Evolutionary conservation across 2,888 invertebrate species (phyloP).

Genomic region (Suillia variegata): DNA sequence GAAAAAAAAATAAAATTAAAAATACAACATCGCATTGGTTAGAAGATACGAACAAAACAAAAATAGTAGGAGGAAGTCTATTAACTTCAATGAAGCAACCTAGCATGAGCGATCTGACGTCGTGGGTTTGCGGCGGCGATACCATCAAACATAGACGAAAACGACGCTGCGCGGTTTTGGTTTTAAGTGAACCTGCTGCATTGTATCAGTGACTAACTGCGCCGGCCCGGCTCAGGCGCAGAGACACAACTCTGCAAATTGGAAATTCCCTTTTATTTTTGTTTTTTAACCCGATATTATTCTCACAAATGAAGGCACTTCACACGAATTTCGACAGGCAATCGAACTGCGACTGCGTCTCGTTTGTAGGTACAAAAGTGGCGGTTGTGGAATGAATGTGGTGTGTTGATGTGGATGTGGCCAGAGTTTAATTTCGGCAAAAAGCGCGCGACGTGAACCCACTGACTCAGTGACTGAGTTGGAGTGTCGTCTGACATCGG

Average conservation of each 20-base stretch:
- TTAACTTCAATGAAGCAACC: slow-evolving; percentile 16
- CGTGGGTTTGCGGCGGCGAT: slow-evolving; percentile 53
- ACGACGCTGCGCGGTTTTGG: slow-evolving; percentile 22
- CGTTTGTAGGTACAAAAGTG: not conserved
- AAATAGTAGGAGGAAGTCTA: slow-evolving; percentile 28
- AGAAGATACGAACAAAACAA: slow-evolving; percentile 16
- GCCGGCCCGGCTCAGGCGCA: not conserved
- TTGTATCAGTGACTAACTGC: slow-evolving; percentile 37
- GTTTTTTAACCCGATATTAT: slow-evolving; percentile 18
- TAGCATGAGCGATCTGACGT: slow-evolving; percentile 27
- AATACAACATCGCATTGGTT: too few relatives aligned
- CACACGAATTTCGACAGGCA: slow-evolving; percentile 24
- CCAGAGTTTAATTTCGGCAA: slow-evolving; percentile 3
- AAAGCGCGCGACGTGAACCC: slow-evolving; percentile 37
- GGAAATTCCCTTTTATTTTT: slow-evolving; percentile 18
- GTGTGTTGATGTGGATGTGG: slow-evolving; percentile 1
- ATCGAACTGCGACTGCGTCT: not conserved
- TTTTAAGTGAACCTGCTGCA: slow-evolving; percentile 24
- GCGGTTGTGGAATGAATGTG: not conserved
- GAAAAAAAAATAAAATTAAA: slow-evolving; percentile 20
- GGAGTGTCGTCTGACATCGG: slow-evolving; percentile 24
- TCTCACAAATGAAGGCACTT: slow-evolving; percentile 24
- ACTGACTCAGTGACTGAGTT: slow-evolving; percentile 53
- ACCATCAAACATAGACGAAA: slow-evolving; percentile 51
- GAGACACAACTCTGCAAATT: slow-evolving; percentile 10